Evolutionary conservation across 2,797 vertebrate species (phyloP).

Genomic region (Limosa lapponica): DNA sequence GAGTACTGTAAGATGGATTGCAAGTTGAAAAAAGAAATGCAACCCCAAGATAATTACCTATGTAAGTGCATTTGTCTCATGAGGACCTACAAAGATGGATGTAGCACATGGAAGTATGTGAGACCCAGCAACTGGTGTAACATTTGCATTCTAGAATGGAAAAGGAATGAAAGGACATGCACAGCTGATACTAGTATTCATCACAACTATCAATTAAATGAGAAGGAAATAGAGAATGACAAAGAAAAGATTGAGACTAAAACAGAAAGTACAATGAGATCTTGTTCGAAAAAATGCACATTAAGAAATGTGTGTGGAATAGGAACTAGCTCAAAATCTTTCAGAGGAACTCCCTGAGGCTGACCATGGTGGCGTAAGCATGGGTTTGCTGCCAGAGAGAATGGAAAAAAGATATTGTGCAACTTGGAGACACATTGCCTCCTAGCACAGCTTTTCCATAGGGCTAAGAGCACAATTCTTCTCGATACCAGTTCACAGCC

Average conservation of each 20-base stretch:
- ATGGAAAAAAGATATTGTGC: background rate
- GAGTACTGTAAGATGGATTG: background rate
- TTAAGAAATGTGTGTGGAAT: background rate
- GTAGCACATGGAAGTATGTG: background rate
- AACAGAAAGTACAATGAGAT: background rate
- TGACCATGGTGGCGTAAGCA: background rate
- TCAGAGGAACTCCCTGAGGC: background rate
- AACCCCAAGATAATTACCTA: background rate
- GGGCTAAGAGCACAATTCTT: background rate
- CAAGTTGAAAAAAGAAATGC: background rate
- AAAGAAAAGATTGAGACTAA: background rate
- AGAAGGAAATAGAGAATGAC: background rate
- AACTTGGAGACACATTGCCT: rapidly evolving
- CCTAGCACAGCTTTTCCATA: background rate
- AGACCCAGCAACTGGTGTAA: background rate
- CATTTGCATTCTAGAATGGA: background rate
- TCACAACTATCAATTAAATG: background rate
- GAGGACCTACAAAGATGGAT: background rate
- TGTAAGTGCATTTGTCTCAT: background rate
- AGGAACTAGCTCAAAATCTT: background rate
- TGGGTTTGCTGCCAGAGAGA: background rate
- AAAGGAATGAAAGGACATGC: background rate
- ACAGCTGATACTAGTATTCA: background rate
- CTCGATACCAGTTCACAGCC: rapidly evolving
- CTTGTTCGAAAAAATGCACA: background rate